These are phyloP conservation scores for Trachelipus rathkii DNA, from an alignment of 1,140 invertebrate genomes.

Conservation along the genomic window DNA sequence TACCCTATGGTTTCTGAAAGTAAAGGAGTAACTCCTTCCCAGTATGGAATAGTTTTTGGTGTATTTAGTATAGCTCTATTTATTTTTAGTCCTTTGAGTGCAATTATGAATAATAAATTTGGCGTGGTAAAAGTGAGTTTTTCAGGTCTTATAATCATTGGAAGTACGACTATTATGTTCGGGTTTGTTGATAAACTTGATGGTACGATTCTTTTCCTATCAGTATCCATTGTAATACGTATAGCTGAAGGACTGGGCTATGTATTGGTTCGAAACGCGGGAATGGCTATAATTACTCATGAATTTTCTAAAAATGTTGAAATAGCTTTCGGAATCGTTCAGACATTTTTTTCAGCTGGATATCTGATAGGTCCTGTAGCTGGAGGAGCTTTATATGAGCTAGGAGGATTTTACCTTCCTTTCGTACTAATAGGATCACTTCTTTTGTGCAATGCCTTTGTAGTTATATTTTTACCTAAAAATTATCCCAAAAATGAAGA, in stretches of 20 bases:
- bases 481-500: conserved; percentile 52
- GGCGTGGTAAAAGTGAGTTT: no score
- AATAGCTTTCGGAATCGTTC: conserved; percentile 13
- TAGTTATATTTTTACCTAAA: conserved; percentile 58
- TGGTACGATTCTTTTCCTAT: background rate
- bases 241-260: conserved; percentile 23
- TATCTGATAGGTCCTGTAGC: conserved; percentile 45
- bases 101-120: no score
- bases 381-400: conserved; percentile 47
- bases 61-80: no score
- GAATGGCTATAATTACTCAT: conserved; percentile 16
- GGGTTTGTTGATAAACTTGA: conserved; percentile 18
- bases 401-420: conserved; percentile 48
- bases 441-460: conserved; percentile 42
- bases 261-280: conserved; percentile 11
- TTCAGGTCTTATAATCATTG: no score
- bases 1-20: no score
- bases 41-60: no score
- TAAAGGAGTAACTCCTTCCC: no score
- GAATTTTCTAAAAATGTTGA: conserved; percentile 26
- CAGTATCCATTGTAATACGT: conserved; percentile 13
- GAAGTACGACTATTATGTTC: no score
- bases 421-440: conserved; percentile 48
- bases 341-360: conserved; percentile 21
- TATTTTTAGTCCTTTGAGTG: no score